phyloP scores from a whole-genome alignment of 1,140 invertebrate genomes.

The Drosophila pseudoananassae region DNA sequence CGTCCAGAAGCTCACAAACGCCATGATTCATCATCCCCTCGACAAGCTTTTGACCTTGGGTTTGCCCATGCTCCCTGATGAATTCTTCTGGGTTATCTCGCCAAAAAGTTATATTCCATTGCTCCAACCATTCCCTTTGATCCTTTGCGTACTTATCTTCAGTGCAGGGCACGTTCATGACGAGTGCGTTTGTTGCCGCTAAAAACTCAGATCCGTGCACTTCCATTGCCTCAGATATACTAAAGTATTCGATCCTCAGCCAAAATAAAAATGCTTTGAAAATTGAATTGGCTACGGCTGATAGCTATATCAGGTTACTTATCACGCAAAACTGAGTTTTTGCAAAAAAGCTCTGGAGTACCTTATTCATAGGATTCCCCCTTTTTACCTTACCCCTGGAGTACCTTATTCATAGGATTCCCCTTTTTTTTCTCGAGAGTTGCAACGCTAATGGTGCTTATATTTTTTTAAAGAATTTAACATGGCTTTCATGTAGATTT shows the following conservation, averaged over 20 bases:
- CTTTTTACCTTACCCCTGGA: background rate
- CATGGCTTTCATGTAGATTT: too few relatives aligned
- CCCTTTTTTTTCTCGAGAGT: background rate
- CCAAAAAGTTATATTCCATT: background rate
- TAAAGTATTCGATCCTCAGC: background rate
- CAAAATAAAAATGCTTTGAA: background rate
- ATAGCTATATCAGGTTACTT: background rate
- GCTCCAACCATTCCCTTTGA: background rate
- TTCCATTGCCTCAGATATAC: background rate
- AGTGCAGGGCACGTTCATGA: background rate
- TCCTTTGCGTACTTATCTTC: background rate
- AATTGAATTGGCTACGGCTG: background rate
- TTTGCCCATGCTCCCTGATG: background rate
- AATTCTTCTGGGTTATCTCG: background rate
- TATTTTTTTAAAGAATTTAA: too few relatives aligned
- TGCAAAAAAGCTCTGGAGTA: too few relatives aligned
- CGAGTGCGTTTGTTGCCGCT: too few relatives aligned
- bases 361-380: background rate
- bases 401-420: background rate
- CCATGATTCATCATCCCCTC: background rate
- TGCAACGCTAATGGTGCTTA: too few relatives aligned
- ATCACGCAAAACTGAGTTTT: too few relatives aligned
- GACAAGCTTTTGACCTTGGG: background rate
- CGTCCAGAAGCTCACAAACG: background rate
- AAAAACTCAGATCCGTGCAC: too few relatives aligned